Conservation (phyloP, 2,113 vertebrate species). For the Pedionomus torquatus region DNA sequence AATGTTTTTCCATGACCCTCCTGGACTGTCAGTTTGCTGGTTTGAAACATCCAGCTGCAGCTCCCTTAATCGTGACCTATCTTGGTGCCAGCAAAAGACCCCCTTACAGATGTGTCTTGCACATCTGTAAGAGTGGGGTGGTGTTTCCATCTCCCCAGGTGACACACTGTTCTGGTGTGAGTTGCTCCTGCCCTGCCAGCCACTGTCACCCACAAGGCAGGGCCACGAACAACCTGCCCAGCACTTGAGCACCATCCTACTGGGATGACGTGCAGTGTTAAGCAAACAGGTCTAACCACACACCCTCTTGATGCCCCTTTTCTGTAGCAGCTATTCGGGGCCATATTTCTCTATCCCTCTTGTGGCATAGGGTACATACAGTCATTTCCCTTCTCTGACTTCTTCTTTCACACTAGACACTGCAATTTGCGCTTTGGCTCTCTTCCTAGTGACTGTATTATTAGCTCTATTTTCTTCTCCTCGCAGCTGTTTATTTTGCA, state of each 20-base stretch:
- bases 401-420: constrained; percentile 14
- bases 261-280: background rate
- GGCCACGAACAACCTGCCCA: background rate
- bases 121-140: background rate
- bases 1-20: background rate
- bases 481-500: constrained; percentile 53
- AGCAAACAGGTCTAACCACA: background rate
- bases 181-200: background rate
- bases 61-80: background rate
- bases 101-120: background rate
- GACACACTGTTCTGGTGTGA: background rate
- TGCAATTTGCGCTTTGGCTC: constrained; percentile 52
- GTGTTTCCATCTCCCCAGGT: background rate
- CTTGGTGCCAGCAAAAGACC: background rate
- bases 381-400: background rate
- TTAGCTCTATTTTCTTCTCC: constrained; percentile 70
- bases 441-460: constrained; percentile 63
- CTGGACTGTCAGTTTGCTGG: background rate
- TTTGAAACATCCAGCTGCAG: background rate
- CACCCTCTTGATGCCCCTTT: background rate
- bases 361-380: accelerated
- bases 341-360: background rate
- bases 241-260: background rate
- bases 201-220: background rate
- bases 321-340: background rate